These are phyloP conservation scores for Thaleichthys pacificus DNA, from an alignment of 2,797 vertebrate species.

Conservation along the genomic window DNA sequence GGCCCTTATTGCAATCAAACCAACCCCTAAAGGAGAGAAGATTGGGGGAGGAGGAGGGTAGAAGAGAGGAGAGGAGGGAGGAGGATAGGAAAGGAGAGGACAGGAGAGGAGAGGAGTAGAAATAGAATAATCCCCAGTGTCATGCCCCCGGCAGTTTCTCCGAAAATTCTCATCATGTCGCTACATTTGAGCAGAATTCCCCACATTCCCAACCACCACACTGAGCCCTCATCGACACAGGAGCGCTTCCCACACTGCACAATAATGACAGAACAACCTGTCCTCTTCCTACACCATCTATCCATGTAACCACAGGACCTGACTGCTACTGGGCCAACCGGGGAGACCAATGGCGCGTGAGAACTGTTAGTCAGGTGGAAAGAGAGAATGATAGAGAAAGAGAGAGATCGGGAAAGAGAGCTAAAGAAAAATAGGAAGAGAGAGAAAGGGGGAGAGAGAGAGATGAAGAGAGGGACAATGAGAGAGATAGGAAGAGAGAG, in stretches of 20 bases:
- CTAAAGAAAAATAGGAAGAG: too few species aligned
- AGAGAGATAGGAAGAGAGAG: constrained; percentile 8
- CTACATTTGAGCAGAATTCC: constrained; percentile 48
- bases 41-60: constrained; percentile 12
- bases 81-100: neutral
- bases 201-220: constrained; percentile 33
- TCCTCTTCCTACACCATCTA: neutral
- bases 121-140: constrained; percentile 15
- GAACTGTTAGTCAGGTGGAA: constrained; percentile 33
- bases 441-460: neutral
- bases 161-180: constrained; percentile 37
- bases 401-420: too few species aligned
- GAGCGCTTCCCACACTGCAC: constrained; percentile 1
- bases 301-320: constrained; percentile 1
- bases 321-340: constrained; percentile 18
- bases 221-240: constrained; percentile 13
- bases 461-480: constrained; percentile 10
- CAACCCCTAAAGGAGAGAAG: constrained; percentile 41
- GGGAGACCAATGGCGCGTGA: constrained; percentile 34
- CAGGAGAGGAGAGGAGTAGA: constrained; percentile 9
- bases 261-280: neutral
- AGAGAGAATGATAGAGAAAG: neutral
- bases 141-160: constrained; percentile 22
- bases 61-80: constrained; percentile 9
- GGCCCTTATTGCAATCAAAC: constrained; percentile 59